These are phyloP conservation scores for Portunus trituberculatus DNA, from an alignment of 1,140 invertebrate genomes.

Conservation along the genomic window DNA sequence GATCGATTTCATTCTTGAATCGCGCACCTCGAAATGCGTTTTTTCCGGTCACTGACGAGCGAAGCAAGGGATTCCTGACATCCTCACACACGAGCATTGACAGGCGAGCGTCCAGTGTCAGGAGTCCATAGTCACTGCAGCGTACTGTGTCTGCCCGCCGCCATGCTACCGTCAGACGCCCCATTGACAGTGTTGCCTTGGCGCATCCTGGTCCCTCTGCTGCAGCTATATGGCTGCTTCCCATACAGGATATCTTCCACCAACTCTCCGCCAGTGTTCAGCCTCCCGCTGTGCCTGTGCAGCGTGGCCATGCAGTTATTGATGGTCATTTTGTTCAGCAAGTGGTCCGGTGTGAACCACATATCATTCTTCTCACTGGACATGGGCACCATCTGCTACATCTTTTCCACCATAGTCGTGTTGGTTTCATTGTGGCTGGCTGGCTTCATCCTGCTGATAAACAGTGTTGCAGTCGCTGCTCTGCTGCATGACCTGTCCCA, in stretches of 20 bases:
- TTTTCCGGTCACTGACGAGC: too few relatives aligned
- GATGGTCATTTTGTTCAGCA: background rate
- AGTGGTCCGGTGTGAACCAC: background rate
- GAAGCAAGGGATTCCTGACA: too few relatives aligned
- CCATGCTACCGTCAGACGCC: background rate
- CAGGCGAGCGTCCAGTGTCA: too few relatives aligned
- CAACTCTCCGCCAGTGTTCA: background rate
- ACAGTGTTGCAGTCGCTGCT: background rate
- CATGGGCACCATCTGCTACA: background rate
- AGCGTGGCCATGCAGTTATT: background rate
- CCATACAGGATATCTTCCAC: background rate
- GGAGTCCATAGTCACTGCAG: too few relatives aligned
- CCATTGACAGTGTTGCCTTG: background rate
- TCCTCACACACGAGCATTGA: too few relatives aligned
- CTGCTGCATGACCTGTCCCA: background rate
- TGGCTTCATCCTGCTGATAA: background rate
- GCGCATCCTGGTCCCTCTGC: background rate
- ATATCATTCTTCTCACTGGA: background rate
- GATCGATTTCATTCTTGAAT: too few relatives aligned
- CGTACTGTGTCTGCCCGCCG: background rate
- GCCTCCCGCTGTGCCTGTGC: background rate
- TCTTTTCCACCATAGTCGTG: background rate
- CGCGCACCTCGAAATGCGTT: too few relatives aligned
- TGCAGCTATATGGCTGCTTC: background rate
- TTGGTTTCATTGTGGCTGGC: background rate